Evolutionary conservation across 2,113 vertebrate genomes (phyloP), one percentile per base, ranked within the genome.

Genomic region (Solenodon paradoxus): DNA sequence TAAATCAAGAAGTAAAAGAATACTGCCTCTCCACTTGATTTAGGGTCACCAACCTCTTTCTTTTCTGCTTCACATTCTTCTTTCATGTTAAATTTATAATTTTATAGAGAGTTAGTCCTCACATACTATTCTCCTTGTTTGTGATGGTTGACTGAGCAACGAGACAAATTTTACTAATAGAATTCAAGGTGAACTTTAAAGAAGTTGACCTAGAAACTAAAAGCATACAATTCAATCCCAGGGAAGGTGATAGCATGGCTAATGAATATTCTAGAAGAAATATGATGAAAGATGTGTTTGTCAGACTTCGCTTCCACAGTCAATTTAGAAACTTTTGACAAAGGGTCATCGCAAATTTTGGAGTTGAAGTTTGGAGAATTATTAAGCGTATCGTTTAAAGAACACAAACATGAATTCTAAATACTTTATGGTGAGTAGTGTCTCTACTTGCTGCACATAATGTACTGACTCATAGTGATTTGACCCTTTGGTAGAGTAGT

Each of bases 301-400:
- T 6, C 17, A 88, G 71, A 69, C 2, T 81, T 83, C 19, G 78
- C 9, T 38, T 90, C 16, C 9, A 42, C 9, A 68, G 8, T 53
- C 63, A 94, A 61, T 38, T 93, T 80, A 96, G 81, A 83, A 88
- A 90, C 15, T 71, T 89, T 38, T 71, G 49, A 85, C 10, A 40
- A 85, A 64, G 53, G 10, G 1, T 22, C 16, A 1, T 90, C 17
- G 3, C 8, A 88, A 45, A 7, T 59, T 95, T 85, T 26, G 28
- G 30, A 1, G 12, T 47, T 59, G 22, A 90, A 69, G 22, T 3
- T 5, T 72, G 2, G 15, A 75, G 7, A 55, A 7, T 32, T 94
- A 17, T n/a, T 69, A 53, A 53, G 40, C n/a, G 24, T 13, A 45
- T 55, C 17, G 47, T 35, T 38, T 40, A 42, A 69, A 63, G 15